Conservation (phyloP, 1,140 invertebrate species). For the Luehdorfia chinensis region DNA sequence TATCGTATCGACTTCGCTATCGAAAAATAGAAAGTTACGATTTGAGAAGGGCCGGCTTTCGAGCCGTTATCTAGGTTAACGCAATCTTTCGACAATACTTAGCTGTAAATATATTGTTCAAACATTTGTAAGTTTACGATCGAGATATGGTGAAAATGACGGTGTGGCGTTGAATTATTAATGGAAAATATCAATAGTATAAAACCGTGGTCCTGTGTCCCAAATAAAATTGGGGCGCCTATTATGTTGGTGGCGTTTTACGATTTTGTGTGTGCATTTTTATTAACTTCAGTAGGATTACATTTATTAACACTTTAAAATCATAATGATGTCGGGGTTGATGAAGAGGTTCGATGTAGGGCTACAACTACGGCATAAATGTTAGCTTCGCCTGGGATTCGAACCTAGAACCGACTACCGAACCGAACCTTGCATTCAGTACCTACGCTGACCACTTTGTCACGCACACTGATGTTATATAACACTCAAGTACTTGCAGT, state of each 20-base stretch:
- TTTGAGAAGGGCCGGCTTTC: slow-evolving; percentile 64
- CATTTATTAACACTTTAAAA: too few relatives aligned
- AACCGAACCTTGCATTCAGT: too few relatives aligned
- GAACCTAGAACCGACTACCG: too few relatives aligned
- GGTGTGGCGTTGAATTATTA: background rate
- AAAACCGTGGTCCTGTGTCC: slow-evolving; percentile 5
- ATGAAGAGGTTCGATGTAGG: too few relatives aligned
- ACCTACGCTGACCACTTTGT: too few relatives aligned
- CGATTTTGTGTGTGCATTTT: background rate
- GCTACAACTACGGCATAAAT: too few relatives aligned
- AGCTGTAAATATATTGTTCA: slow-evolving; percentile 19
- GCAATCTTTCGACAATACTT: slow-evolving; percentile 37
- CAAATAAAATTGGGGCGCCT: slow-evolving; percentile 9
- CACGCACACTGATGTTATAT: too few relatives aligned
- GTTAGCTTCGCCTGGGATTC: too few relatives aligned
- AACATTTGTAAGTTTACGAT: slow-evolving; percentile 16
- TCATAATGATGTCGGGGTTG: too few relatives aligned
- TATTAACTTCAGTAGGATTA: too few relatives aligned
- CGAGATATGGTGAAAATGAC: slow-evolving; percentile 14
- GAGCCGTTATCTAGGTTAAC: slow-evolving; percentile 59
- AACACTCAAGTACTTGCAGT: too few relatives aligned
- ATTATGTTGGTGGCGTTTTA: background rate
- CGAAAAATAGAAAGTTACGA: slow-evolving; percentile 73
- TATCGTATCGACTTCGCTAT: slow-evolving; percentile 55
- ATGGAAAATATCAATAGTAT: slow-evolving; percentile 4